Percentiles rank a stretch among this genome's conserved stretches.
Conservation (phyloP, 2,797 vertebrate species). For the Rhyacichthys aspro region DNA sequence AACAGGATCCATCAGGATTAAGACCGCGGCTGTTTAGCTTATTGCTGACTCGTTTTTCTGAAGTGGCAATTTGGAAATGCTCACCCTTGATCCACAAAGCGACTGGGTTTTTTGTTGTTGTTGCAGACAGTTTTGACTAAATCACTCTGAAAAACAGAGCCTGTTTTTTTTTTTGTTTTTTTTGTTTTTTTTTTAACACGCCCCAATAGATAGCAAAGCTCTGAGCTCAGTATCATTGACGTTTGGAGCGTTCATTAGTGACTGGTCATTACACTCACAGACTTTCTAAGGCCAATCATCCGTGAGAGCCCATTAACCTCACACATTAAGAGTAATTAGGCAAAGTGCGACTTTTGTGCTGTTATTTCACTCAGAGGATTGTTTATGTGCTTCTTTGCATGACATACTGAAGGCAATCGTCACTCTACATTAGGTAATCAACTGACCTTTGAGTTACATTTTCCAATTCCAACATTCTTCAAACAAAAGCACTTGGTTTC, state of each 20-base stretch:
- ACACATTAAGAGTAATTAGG: conserved; percentile 68
- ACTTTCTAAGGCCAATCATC: conserved; percentile 67
- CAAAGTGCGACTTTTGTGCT: conserved; percentile 51
- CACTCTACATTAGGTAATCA: conserved; percentile 33
- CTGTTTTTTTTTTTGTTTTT: too few relatives aligned
- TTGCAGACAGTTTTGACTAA: background rate
- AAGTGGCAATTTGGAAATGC: conserved; percentile 45
- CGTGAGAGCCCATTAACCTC: conserved; percentile 71
- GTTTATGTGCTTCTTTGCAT: conserved; percentile 36
- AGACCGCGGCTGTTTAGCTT: conserved; percentile 65
- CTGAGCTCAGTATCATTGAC: conserved; percentile 67
- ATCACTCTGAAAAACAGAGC: conserved; percentile 6
- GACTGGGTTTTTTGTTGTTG: conserved; percentile 25
- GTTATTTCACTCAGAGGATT: conserved; percentile 26
- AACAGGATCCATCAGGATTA: conserved; percentile 81
- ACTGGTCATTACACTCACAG: conserved; percentile 78
- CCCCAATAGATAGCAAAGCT: conserved; percentile 34
- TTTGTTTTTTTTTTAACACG: conserved; percentile 1
- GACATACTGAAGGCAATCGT: conserved; percentile 24
- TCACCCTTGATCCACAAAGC: conserved; percentile 25
- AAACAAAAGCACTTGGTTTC: too few relatives aligned
- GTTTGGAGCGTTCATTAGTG: conserved; percentile 77
- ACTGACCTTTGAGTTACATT: conserved; percentile 31
- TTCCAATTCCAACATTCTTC: conserved; percentile 23
- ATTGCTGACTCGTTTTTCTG: conserved; percentile 68